Evolutionary conservation across 2,888 invertebrate species (phyloP).

Genomic region (Chymomyza amoena): DNA sequence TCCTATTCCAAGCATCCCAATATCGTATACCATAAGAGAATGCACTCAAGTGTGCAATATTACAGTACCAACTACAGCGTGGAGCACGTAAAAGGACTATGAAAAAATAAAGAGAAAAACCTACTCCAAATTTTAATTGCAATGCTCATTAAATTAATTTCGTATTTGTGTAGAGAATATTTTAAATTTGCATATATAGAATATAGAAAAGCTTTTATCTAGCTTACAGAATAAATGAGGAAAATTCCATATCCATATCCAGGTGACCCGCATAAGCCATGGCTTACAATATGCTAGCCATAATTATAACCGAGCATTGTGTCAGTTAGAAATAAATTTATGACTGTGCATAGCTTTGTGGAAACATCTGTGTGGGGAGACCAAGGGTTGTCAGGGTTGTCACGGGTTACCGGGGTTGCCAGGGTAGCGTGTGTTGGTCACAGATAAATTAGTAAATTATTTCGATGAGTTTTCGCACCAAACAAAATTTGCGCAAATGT

Average conservation of each 20-base stretch:
- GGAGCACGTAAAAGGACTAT: neutral
- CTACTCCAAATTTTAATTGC: neutral
- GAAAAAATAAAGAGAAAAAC: neutral
- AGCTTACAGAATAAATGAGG: neutral
- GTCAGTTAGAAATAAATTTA: neutral
- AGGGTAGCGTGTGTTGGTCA: neutral
- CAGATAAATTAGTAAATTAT: conserved; percentile 56
- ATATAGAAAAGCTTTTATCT: neutral
- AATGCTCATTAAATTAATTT: neutral
- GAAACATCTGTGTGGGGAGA: too few relatives aligned
- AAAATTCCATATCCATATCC: neutral
- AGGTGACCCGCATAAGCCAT: neutral
- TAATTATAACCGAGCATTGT: neutral
- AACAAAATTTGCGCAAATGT: neutral
- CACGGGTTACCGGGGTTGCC: too few relatives aligned
- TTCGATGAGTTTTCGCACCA: conserved; percentile 35
- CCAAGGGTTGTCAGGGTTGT: neutral
- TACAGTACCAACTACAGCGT: neutral
- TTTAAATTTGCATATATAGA: neutral
- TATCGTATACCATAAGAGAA: conserved; percentile 29
- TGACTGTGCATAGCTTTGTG: neutral
- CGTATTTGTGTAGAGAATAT: neutral
- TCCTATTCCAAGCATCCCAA: conserved; percentile 29
- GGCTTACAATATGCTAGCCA: neutral
- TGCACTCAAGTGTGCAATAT: conserved; percentile 49